Evolutionary conservation across 2,797 vertebrate genomes (phyloP), one percentile per base, ranked within the genome.

Genomic region (Brotogeris chrysoptera): DNA sequence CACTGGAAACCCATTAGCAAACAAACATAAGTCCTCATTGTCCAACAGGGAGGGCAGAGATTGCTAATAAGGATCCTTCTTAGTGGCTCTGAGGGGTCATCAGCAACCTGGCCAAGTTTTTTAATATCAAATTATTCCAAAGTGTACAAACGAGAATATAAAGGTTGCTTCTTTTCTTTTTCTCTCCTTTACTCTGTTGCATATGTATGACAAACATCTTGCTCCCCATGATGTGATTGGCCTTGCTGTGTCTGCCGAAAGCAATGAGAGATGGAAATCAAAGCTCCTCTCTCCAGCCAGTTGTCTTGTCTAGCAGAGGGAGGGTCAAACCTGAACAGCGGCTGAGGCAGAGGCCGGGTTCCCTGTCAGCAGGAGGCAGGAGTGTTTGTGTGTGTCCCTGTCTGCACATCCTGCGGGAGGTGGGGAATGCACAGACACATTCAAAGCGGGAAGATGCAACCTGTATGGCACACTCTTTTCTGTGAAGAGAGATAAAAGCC

Each of bases 91-190:
- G 15, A 70, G 59, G 59, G 53, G 55, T 73, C 72, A 79, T 86
- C 66, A 94, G 39, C 79, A 94, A 85, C 39, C 82, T 73, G 77
- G 39, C 70, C 49, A 84, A 63, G 66, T 23, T 91, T 93, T 89
- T 65, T 69, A 79, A n/a, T 66, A 81, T 20, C n/a, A 60, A 72
- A 81, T 80, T 72, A 44, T 88, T 79, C 39, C 47, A 41, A 39
- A 53, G 28, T 57, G 24, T 79, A 60, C 59, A 78, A 94, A 91
- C 5, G 80, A 69, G 64, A 73, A 15, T 50, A 52, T 4, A 11
- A 88, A 79, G 3, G 52, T 27, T 65, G 44, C 44, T 83, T 49
- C 43, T 77, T 49, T 69, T 71, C 60, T 49, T 30, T 55, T n/a
- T 27, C n/a, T 70, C 46, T 66, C 46, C 82, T 73, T 50, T n/a